Percentiles rank a stretch among this genome's conserved stretches.
Conservation (phyloP, 2,113 vertebrate species). For the Bos taurus region DNA sequence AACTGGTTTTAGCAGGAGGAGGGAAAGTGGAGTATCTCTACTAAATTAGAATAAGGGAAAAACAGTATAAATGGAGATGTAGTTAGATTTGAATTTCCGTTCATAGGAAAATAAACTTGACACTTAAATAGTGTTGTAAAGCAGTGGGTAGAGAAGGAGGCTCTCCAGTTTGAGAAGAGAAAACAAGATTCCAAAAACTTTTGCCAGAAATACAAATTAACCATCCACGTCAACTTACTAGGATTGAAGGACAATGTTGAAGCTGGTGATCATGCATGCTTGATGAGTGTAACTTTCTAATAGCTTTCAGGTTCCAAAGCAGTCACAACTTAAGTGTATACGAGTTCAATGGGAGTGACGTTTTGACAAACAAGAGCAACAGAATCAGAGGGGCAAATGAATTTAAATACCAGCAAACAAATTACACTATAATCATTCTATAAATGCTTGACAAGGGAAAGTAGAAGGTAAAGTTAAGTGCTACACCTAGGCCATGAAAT, state of each 20-base stretch:
- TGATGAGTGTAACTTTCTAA: background rate
- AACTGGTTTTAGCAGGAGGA: background rate
- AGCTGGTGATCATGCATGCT: background rate
- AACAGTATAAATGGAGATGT: background rate
- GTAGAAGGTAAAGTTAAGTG: background rate
- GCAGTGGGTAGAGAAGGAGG: accelerated
- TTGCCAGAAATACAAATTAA: background rate
- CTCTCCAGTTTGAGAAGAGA: background rate
- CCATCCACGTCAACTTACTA: background rate
- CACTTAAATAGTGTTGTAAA: background rate
- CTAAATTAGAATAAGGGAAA: background rate
- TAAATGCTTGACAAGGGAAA: background rate
- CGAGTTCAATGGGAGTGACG: background rate
- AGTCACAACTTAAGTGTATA: background rate
- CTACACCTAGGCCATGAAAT: background rate
- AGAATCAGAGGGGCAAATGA: background rate
- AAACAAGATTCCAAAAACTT: background rate
- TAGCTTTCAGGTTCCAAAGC: background rate
- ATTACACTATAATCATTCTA: background rate
- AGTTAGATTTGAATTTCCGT: background rate
- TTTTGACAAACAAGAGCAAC: background rate
- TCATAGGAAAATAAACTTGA: background rate
- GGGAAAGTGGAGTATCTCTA: background rate
- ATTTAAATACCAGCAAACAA: background rate
- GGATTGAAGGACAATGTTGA: background rate